phyloP scores from a whole-genome alignment of 2,888 invertebrate genomes.

The Stegophylla sp. region DNA sequence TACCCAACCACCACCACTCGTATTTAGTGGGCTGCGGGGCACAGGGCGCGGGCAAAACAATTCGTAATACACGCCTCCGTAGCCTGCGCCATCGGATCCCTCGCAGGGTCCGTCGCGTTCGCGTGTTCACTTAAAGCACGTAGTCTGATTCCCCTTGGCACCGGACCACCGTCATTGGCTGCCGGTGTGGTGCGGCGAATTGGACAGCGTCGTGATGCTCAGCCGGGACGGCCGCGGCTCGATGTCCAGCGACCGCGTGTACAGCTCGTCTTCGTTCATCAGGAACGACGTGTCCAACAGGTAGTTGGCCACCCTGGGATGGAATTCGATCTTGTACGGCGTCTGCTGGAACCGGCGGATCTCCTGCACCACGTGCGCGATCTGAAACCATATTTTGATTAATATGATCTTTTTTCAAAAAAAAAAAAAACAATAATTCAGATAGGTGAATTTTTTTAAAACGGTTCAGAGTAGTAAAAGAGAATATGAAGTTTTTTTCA shows the following conservation, averaged over 20 bases:
- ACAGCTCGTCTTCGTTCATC: constrained; percentile 81
- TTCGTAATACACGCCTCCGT: background rate
- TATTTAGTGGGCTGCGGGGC: too few species aligned
- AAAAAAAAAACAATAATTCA: too few species aligned
- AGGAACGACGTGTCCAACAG: constrained; percentile 79
- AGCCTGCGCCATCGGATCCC: background rate
- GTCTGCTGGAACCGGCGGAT: constrained; percentile 90
- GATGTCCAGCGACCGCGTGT: constrained; percentile 80
- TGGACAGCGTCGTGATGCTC: constrained; percentile 65
- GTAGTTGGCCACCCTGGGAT: constrained; percentile 79
- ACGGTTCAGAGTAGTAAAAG: too few species aligned
- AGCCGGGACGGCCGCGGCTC: constrained; percentile 78
- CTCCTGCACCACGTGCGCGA: constrained; percentile 90
- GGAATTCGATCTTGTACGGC: constrained; percentile 87
- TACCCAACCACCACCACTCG: too few species aligned
- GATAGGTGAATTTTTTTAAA: too few species aligned
- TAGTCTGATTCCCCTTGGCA: constrained; percentile 44
- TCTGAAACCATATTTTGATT: constrained; percentile 72
- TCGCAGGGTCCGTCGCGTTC: background rate
- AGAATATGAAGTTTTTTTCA: too few species aligned
- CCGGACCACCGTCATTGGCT: constrained; percentile 54
- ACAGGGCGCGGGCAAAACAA: background rate
- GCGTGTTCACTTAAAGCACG: constrained; percentile 46
- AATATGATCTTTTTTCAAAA: too few species aligned
- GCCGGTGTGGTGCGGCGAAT: constrained; percentile 59